Conservation (phyloP, 2,888 invertebrate species). For the Ormia ochracea region DNA sequence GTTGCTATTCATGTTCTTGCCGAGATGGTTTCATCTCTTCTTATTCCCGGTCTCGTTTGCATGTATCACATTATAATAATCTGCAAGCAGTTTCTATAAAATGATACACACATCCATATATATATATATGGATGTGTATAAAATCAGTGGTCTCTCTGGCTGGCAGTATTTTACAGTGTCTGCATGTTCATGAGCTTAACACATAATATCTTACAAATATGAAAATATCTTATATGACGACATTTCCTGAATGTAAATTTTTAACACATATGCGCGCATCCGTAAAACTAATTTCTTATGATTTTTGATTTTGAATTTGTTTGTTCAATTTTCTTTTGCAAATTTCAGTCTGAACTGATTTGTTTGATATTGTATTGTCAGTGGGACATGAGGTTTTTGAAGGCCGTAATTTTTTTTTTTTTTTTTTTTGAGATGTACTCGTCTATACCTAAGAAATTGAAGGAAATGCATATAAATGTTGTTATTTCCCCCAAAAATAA, state of each 20-base stretch:
- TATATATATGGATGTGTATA: no score
- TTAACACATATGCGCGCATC: constrained; percentile 68
- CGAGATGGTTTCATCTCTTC: constrained; percentile 34
- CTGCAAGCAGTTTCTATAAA: constrained; percentile 69
- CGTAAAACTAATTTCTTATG: constrained; percentile 69
- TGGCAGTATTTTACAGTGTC: no score
- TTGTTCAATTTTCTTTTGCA: not conserved
- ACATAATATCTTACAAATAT: constrained; percentile 45
- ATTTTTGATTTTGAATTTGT: constrained; percentile 36
- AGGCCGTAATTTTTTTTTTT: not conserved
- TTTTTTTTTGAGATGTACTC: no score
- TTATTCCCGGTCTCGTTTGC: not conserved
- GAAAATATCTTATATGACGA: constrained; percentile 29
- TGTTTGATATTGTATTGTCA: not conserved
- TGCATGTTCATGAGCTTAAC: not conserved
- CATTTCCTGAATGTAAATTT: constrained; percentile 60
- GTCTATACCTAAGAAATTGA: constrained; percentile 13
- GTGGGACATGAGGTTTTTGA: not conserved
- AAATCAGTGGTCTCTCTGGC: constrained; percentile 64
- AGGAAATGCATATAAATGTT: constrained; percentile 44
- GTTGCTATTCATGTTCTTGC: not conserved
- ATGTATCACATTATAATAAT: constrained; percentile 29
- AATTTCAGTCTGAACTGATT: not conserved
- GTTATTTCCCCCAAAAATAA: not conserved
- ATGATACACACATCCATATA: no score